These are phyloP conservation scores for Chionis minor DNA, from an alignment of 2,113 vertebrate genomes.

Conservation along the genomic window DNA sequence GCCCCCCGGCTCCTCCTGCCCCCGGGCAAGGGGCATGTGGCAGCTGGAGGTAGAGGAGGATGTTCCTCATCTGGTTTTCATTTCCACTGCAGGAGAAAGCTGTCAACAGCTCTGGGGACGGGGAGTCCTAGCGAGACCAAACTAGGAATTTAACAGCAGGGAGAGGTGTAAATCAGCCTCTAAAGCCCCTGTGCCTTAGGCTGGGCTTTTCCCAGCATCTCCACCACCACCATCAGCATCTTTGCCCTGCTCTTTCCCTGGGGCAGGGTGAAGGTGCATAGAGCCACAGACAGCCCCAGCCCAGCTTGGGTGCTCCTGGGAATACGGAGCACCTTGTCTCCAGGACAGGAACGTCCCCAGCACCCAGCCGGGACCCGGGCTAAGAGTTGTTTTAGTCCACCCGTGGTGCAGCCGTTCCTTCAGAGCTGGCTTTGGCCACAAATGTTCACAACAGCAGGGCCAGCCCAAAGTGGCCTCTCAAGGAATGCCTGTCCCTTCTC, in stretches of 20 bases:
- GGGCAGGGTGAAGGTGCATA: background rate
- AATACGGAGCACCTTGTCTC: background rate
- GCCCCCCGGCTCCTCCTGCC: background rate
- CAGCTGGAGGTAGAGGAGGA: background rate
- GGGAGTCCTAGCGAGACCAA: background rate
- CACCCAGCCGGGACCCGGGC: background rate
- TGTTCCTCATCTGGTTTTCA: background rate
- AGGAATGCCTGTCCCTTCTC: background rate
- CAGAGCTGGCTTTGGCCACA: background rate
- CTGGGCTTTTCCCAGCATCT: background rate
- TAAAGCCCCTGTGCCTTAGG: background rate
- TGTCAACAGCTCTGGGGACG: background rate
- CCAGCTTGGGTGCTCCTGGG: too few relatives aligned
- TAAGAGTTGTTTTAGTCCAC: background rate
- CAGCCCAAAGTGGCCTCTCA: background rate
- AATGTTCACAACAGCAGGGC: background rate
- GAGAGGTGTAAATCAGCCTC: background rate
- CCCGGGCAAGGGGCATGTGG: background rate
- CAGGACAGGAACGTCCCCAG: background rate
- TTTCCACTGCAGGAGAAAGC: background rate
- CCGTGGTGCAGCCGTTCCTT: background rate
- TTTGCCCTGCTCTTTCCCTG: background rate
- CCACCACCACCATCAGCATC: background rate
- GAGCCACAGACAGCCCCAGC: background rate
- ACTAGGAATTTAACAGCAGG: background rate